Evolutionary conservation across 2,113 vertebrate genomes (phyloP).

Genomic region (Notiomystis cincta): DNA sequence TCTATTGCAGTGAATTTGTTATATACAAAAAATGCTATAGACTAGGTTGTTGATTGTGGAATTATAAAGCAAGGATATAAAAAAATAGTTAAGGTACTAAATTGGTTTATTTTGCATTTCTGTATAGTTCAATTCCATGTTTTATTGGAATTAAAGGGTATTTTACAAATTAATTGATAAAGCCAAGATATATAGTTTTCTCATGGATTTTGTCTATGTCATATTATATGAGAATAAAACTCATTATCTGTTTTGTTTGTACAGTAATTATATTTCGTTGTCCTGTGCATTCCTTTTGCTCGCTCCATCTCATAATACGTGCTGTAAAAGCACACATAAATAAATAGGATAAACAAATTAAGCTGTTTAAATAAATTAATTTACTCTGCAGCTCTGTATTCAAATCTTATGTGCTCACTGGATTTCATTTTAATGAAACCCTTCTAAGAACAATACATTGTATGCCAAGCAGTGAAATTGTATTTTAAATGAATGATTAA

Average conservation of each 20-base stretch:
- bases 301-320: slow-evolving; percentile 60
- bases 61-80: slow-evolving; percentile 50
- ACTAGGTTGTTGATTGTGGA: slow-evolving; percentile 56
- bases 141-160: slow-evolving; percentile 56
- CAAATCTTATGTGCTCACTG: slow-evolving; percentile 73
- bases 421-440: slow-evolving; percentile 78
- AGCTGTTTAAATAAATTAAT: slow-evolving; percentile 81
- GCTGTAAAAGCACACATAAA: slow-evolving; percentile 70
- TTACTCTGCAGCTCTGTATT: slow-evolving; percentile 73
- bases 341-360: slow-evolving; percentile 81
- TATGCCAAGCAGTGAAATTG: slow-evolving; percentile 72
- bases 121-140: slow-evolving; percentile 21
- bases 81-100: slow-evolving; percentile 52
- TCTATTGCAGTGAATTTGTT: slow-evolving; percentile 55
- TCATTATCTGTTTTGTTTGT: slow-evolving; percentile 77
- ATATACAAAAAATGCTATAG: slow-evolving; percentile 53
- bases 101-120: slow-evolving; percentile 55
- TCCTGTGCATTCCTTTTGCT: slow-evolving; percentile 65
- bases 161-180: slow-evolving; percentile 67
- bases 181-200: slow-evolving; percentile 38
- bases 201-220: slow-evolving; percentile 42
- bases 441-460: slow-evolving; percentile 72
- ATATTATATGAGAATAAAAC: slow-evolving; percentile 66
- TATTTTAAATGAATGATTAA: slow-evolving; percentile 70
- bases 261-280: slow-evolving; percentile 72